Evolutionary conservation across 2,797 vertebrate species (phyloP).

Genomic region (Chelonia mydas): DNA sequence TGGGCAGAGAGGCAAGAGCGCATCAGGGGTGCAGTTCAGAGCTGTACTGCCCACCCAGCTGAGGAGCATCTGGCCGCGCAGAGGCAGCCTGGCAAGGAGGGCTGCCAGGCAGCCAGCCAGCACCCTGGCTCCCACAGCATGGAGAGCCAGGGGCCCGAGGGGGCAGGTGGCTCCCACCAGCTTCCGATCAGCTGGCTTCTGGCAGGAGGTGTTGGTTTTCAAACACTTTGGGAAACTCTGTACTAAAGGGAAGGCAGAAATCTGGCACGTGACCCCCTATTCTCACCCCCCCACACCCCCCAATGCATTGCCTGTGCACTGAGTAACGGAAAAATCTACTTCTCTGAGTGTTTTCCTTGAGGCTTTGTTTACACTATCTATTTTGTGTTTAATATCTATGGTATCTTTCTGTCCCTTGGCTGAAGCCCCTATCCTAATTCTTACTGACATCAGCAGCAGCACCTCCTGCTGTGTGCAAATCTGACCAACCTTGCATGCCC

Average conservation of each 20-base stretch:
- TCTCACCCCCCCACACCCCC: no score
- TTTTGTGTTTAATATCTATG: neutral
- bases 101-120: neutral
- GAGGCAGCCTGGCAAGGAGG: neutral
- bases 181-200: no score
- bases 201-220: no score
- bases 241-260: no score
- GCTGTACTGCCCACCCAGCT: neutral
- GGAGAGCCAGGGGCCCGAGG: neutral
- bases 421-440: slow-evolving; percentile 37
- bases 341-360: neutral
- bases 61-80: neutral
- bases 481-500: slow-evolving; percentile 48
- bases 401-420: neutral
- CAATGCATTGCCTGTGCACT: no score
- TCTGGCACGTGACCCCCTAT: no score
- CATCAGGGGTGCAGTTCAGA: neutral
- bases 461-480: slow-evolving; percentile 53
- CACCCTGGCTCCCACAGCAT: neutral
- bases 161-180: no score
- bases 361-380: neutral
- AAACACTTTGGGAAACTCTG: no score
- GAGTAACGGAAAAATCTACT: neutral
- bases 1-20: neutral
- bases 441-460: slow-evolving; percentile 1